Percentiles rank a stretch among this genome's conserved stretches.
Conservation (phyloP, 2,113 vertebrate species). For the Poicephalus meyeri region DNA sequence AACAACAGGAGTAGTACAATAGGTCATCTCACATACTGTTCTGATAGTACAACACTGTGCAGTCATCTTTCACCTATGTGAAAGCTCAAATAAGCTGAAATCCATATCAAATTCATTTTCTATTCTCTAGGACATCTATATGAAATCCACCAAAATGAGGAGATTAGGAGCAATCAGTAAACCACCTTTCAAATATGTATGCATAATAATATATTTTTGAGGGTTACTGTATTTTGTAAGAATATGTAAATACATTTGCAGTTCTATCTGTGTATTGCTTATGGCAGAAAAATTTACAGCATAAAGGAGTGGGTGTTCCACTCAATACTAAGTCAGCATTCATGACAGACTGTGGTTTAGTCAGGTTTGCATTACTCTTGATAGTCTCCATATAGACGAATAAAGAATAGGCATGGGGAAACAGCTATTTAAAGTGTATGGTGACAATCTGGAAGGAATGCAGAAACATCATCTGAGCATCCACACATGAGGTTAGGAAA, state of each 20-base stretch:
- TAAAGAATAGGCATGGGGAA: neutral
- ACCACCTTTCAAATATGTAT: neutral
- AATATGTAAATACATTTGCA: neutral
- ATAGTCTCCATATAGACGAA: neutral
- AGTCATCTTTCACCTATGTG: neutral
- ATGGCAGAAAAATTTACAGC: neutral
- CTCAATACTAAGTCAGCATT: neutral
- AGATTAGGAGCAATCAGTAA: neutral
- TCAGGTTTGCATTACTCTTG: neutral
- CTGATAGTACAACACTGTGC: neutral
- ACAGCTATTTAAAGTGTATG: neutral
- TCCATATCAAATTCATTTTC: neutral
- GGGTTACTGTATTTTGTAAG: neutral
- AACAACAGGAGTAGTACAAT: neutral
- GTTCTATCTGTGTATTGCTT: neutral
- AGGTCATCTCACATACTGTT: neutral
- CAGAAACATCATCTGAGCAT: neutral
- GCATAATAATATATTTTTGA: neutral
- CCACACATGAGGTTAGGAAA: neutral
- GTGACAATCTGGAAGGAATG: neutral
- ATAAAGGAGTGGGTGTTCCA: neutral
- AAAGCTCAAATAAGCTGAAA: neutral
- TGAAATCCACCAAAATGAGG: neutral
- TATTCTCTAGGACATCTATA: neutral
- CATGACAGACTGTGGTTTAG: neutral